phyloP scores from a whole-genome alignment of 2,797 vertebrate species.

The Mionectes olivaceus region DNA sequence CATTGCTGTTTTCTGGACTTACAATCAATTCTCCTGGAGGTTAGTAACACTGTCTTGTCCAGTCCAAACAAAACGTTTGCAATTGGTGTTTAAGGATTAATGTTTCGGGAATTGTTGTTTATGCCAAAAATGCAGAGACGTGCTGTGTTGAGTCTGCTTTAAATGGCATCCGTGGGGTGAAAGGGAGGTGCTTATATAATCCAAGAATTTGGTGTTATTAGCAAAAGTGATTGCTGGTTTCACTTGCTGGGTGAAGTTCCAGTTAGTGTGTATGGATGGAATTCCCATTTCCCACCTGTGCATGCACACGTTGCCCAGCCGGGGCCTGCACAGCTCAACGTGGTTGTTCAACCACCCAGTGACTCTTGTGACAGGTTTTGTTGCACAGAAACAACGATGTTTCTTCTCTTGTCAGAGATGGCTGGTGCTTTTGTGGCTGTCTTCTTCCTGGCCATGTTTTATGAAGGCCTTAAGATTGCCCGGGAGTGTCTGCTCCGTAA shows the following conservation, averaged over 20 bases:
- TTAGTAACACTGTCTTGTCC: constrained; percentile 71
- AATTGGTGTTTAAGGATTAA: not conserved
- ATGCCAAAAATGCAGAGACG: not conserved
- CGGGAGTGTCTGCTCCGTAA: constrained; percentile 91
- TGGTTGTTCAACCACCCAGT: not conserved
- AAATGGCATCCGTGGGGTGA: not conserved
- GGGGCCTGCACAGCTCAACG: accelerated
- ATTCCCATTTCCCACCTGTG: not conserved
- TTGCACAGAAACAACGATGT: not conserved
- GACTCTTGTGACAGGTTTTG: not conserved
- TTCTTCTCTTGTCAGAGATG: constrained; percentile 86
- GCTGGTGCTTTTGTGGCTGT: constrained; percentile 91
- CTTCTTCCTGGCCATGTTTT: constrained; percentile 92
- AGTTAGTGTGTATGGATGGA: not conserved
- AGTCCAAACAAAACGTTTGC: not conserved
- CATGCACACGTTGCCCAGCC: accelerated
- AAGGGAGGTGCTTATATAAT: not conserved
- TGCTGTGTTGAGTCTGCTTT: not conserved
- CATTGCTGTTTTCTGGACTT: constrained; percentile 89
- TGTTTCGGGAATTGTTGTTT: not conserved
- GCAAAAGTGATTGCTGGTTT: not conserved
- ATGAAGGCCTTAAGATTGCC: constrained; percentile 95
- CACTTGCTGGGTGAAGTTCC: not conserved
- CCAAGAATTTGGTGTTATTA: not conserved
- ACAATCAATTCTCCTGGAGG: constrained; percentile 93